Evolutionary conservation across 2,797 vertebrate genomes (phyloP).

Genomic region (Apodemus agrarius): DNA sequence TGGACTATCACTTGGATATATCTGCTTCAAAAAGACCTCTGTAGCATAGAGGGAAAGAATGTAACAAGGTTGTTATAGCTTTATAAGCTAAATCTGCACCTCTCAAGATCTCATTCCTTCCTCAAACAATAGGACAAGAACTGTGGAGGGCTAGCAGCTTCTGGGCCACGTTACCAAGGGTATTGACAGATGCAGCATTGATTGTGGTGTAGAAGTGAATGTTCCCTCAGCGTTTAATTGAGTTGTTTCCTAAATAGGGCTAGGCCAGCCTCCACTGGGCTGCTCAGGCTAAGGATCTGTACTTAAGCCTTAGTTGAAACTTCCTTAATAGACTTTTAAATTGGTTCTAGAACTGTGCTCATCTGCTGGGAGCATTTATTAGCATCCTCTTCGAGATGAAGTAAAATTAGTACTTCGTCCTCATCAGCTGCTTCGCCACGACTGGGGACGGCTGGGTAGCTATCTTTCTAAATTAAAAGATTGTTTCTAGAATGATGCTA

Average conservation of each 20-base stretch:
- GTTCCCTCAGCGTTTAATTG: slow-evolving; percentile 85
- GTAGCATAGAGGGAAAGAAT: neutral
- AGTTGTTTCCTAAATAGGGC: slow-evolving; percentile 76
- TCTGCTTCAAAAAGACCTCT: slow-evolving; percentile 6
- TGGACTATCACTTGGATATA: slow-evolving; percentile 21
- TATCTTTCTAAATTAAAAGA: slow-evolving; percentile 15
- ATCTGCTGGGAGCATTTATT: slow-evolving; percentile 35
- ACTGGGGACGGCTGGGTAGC: neutral
- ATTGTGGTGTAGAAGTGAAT: slow-evolving; percentile 71
- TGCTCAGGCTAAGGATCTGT: slow-evolving; percentile 77
- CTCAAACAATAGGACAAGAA: slow-evolving; percentile 26
- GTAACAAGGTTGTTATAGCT: slow-evolving; percentile 61
- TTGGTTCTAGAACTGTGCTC: slow-evolving; percentile 58
- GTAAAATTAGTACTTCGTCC: neutral
- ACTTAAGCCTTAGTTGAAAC: slow-evolving; percentile 14
- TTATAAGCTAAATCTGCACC: slow-evolving; percentile 65
- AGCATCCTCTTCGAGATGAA: neutral
- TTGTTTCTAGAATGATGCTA: neutral
- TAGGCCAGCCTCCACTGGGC: slow-evolving; percentile 73
- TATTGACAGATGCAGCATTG: slow-evolving; percentile 76
- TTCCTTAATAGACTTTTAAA: slow-evolving; percentile 70
- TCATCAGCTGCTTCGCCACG: neutral
- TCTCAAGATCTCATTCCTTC: slow-evolving; percentile 58
- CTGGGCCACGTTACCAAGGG: neutral
- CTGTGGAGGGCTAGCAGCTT: neutral